Evolutionary conservation across 2,888 invertebrate species (phyloP).

Genomic region (Ormyrus nitidulus): DNA sequence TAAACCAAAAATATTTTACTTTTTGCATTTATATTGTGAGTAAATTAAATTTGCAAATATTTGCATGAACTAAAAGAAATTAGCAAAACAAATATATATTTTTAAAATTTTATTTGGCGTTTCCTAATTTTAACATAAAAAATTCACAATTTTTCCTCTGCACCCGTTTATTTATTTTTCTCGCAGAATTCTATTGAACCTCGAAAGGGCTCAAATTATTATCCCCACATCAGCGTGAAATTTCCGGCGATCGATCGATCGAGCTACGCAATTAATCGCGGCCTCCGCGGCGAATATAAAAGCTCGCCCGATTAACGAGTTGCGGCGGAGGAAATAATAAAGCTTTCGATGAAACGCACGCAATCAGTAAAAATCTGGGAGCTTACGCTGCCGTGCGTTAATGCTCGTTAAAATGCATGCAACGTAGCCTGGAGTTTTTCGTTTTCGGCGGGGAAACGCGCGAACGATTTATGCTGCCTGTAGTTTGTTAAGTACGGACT

Average conservation of each 20-base stretch:
- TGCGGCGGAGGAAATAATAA: constrained; percentile 14
- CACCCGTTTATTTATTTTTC: no score
- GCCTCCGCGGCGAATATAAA: background rate
- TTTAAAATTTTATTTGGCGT: no score
- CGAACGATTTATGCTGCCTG: background rate
- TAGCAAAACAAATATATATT: no score
- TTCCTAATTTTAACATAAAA: no score
- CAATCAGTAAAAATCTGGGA: background rate
- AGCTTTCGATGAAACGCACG: constrained; percentile 3
- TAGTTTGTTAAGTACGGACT: background rate
- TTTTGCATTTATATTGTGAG: background rate
- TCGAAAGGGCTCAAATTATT: no score
- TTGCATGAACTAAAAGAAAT: no score
- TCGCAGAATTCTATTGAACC: no score
- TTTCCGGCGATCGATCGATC: constrained; percentile 12
- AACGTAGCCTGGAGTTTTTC: no score
- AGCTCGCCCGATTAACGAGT: background rate
- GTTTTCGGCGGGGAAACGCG: background rate
- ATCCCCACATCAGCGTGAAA: background rate
- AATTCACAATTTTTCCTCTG: no score
- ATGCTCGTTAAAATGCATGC: no score
- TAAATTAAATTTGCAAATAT: background rate
- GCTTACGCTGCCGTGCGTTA: no score
- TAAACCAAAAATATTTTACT: no score
- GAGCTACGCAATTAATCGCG: constrained; percentile 7